phyloP scores from a whole-genome alignment of 2,113 vertebrate genomes.

The Silurus meridionalis region DNA sequence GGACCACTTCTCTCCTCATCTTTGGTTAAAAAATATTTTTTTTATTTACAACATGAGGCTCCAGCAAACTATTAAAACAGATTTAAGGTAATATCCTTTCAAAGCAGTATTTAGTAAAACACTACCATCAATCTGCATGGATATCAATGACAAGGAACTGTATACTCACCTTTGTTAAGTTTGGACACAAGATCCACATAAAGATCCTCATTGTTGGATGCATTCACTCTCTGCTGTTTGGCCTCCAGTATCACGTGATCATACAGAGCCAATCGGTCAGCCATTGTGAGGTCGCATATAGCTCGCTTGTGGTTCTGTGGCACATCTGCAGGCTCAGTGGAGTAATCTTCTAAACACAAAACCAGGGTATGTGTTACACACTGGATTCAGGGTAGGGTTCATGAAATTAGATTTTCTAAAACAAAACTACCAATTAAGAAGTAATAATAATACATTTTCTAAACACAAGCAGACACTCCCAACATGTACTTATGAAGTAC shows the following conservation, averaged over 20 bases:
- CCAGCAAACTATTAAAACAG: neutral
- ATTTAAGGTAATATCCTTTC: neutral
- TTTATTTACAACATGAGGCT: neutral
- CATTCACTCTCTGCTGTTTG: slow-evolving; percentile 73
- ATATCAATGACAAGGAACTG: neutral
- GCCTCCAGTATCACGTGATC: slow-evolving; percentile 81
- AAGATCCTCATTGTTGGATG: slow-evolving; percentile 84
- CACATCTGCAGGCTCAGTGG: slow-evolving; percentile 80
- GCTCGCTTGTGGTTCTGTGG: slow-evolving; percentile 91
- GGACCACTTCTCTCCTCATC: slow-evolving; percentile 86
- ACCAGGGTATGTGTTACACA: slow-evolving; percentile 50
- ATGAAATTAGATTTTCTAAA: neutral
- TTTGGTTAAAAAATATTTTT: slow-evolving; percentile 57
- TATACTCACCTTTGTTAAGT: slow-evolving; percentile 82
- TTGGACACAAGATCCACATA: slow-evolving; percentile 95
- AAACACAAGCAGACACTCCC: neutral
- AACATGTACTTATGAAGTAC: neutral
- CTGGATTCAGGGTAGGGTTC: neutral
- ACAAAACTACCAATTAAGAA: slow-evolving; percentile 1
- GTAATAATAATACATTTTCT: neutral
- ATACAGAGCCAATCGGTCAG: slow-evolving; percentile 90
- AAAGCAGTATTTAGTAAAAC: neutral
- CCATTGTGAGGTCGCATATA: slow-evolving; percentile 88
- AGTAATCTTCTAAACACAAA: slow-evolving; percentile 78
- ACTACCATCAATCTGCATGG: neutral